These are phyloP conservation scores for Chorisops tibialis DNA, from an alignment of 2,888 invertebrate genomes.

Conservation along the genomic window DNA sequence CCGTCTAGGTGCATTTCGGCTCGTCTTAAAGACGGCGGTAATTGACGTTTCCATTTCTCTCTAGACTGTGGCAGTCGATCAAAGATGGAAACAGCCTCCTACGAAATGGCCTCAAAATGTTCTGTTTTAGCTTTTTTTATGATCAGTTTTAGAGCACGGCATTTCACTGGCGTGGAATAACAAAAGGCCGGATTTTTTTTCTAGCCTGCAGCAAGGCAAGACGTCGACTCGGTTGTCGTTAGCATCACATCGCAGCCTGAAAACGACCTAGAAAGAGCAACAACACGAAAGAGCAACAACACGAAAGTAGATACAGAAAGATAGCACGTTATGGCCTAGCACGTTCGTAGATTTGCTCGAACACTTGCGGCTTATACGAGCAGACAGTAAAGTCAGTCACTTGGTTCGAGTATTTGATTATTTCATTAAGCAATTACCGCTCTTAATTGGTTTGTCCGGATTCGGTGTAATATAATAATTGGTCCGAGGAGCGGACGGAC, in stretches of 20 bases:
- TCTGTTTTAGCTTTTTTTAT: slow-evolving; percentile 3
- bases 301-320: no score
- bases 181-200: slow-evolving; percentile 3
- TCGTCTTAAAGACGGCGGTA: slow-evolving; percentile 6
- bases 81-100: no score
- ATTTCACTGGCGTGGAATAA: slow-evolving; percentile 21
- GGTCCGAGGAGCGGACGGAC: background rate
- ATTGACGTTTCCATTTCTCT: slow-evolving; percentile 23
- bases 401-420: slow-evolving; percentile 25
- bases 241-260: slow-evolving; percentile 18
- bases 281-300: background rate
- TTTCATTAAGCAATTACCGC: slow-evolving; percentile 26
- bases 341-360: no score
- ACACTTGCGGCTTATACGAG: no score
- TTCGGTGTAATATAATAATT: slow-evolving; percentile 16
- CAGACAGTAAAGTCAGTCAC: slow-evolving; percentile 14
- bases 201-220: slow-evolving; percentile 14
- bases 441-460: slow-evolving; percentile 27
- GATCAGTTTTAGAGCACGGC: slow-evolving; percentile 17
- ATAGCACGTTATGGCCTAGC: no score
- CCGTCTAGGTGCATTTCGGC: background rate
- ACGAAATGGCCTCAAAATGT: background rate
- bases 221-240: slow-evolving; percentile 9
- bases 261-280: slow-evolving; percentile 13
- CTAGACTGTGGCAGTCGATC: background rate